A percentile compares a stretch with the other conserved stretches of the same genome.
phyloP scores from a whole-genome alignment of 2,797 vertebrate genomes.

The Chrysocyon brachyurus region DNA sequence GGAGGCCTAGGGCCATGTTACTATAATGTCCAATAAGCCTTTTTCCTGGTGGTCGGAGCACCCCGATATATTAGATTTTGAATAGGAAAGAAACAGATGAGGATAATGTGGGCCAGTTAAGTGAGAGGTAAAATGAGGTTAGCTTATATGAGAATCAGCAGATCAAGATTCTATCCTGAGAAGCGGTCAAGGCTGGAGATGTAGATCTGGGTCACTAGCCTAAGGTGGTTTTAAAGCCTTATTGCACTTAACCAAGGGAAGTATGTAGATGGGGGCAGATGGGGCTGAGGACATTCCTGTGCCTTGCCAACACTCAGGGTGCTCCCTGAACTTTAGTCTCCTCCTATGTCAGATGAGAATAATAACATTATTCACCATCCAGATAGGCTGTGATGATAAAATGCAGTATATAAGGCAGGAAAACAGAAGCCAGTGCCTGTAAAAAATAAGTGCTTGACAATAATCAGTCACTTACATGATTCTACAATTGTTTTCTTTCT shows the following conservation, averaged over 20 bases:
- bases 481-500: neutral
- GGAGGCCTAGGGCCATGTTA: neutral
- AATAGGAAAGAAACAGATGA: neutral
- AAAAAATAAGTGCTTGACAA: conserved; percentile 4
- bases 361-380: neutral
- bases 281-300: neutral
- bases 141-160: neutral
- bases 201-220: no score
- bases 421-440: neutral
- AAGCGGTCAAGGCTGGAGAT: neutral
- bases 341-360: neutral
- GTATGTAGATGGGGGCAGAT: neutral
- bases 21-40: neutral
- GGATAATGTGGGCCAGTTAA: neutral
- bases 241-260: neutral
- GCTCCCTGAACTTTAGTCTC: neutral
- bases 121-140: neutral
- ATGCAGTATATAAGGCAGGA: neutral
- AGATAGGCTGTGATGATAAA: neutral
- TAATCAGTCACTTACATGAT: neutral
- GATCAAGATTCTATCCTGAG: neutral
- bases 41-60: neutral
- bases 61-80: neutral
- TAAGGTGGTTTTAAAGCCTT: neutral
- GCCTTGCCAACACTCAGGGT: neutral